phyloP scores from a whole-genome alignment of 2,797 vertebrate genomes.

The Limosa lapponica region DNA sequence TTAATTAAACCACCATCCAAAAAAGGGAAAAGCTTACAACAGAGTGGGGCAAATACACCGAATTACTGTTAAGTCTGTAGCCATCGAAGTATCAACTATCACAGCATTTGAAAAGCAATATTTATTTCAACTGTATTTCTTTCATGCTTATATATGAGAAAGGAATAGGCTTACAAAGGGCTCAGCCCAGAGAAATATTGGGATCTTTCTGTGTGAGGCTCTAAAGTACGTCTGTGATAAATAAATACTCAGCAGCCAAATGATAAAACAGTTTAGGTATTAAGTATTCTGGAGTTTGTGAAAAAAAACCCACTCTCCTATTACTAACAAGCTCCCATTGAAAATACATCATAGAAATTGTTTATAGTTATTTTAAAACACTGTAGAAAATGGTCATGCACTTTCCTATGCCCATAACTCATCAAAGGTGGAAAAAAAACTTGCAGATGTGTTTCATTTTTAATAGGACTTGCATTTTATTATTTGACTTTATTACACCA shows the following conservation, averaged over 20 bases:
- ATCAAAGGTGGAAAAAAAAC: constrained; percentile 19
- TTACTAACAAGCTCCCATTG: constrained; percentile 28
- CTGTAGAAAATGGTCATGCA: neutral
- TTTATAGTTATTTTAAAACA: constrained; percentile 38
- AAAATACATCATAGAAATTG: constrained; percentile 36
- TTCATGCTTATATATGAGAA: constrained; percentile 32
- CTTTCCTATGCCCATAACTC: constrained; percentile 19
- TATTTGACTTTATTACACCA: constrained; percentile 50
- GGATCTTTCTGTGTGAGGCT: neutral
- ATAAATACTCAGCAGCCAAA: constrained; percentile 28
- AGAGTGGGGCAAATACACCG: neutral
- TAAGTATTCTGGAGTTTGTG: constrained; percentile 28
- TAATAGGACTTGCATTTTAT: constrained; percentile 48
- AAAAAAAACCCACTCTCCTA: neutral
- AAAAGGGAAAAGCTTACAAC: neutral
- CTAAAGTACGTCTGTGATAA: constrained; percentile 11
- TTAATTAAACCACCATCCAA: constrained; percentile 43
- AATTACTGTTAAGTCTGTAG: constrained; percentile 32
- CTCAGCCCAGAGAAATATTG: neutral
- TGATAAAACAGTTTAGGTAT: neutral
- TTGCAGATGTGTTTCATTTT: neutral
- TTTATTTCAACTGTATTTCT: constrained; percentile 56
- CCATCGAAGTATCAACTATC: neutral
- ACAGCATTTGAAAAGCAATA: constrained; percentile 7
- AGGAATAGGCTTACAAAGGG: constrained; percentile 38